These are phyloP conservation scores for Talpa occidentalis DNA, from an alignment of 2,113 vertebrate genomes.

Conservation along the genomic window DNA sequence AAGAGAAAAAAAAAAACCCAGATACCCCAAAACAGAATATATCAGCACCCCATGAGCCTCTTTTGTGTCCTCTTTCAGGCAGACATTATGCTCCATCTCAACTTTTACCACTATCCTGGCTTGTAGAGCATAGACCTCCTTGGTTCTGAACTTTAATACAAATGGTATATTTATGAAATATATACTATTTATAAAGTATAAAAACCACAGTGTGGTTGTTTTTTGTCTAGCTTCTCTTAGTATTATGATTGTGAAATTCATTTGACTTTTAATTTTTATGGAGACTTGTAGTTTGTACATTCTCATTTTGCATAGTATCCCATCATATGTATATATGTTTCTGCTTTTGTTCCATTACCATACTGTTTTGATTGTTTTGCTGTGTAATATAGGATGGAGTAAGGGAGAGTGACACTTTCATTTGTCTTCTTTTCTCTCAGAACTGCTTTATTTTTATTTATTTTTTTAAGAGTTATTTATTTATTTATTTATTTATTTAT, in stretches of 20 bases:
- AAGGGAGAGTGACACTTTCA: no score
- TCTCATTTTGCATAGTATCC: background rate
- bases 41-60: background rate
- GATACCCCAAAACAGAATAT: background rate
- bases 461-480: no score
- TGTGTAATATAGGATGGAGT: no score
- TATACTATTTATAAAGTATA: background rate
- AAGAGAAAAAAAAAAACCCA: background rate
- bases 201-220: background rate
- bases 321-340: background rate
- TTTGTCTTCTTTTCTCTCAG: no score
- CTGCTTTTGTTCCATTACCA: no score
- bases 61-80: background rate
- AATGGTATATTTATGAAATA: background rate
- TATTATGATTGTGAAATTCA: background rate
- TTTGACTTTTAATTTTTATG: background rate
- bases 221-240: background rate
- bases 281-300: background rate
- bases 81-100: background rate
- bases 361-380: no score
- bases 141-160: background rate
- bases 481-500: no score
- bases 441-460: no score
- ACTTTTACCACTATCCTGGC: background rate
- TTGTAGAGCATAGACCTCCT: background rate